Percentiles rank a stretch among this genome's conserved stretches.
Conservation (phyloP, 2,797 vertebrate genomes). For the Cottoperca gobio region DNA sequence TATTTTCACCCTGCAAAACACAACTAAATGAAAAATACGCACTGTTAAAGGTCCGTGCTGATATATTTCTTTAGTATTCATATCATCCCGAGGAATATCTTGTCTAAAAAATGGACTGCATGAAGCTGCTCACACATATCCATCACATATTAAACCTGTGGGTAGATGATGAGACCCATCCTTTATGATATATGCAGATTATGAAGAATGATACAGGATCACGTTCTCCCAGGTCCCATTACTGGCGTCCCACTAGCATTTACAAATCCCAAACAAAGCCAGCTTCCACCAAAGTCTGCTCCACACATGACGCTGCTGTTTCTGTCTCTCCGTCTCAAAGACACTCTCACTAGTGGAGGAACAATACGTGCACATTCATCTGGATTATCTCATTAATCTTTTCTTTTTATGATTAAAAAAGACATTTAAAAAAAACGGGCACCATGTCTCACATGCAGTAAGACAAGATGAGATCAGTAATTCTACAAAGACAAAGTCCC, state of each 20-base stretch:
- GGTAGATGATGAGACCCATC: constrained; percentile 55
- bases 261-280: constrained; percentile 75
- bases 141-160: constrained; percentile 60
- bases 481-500: constrained; percentile 68
- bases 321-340: constrained; percentile 52
- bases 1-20: constrained; percentile 36
- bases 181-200: constrained; percentile 69
- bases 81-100: constrained; percentile 15
- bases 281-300: constrained; percentile 40
- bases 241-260: constrained; percentile 70
- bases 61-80: constrained; percentile 12
- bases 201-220: constrained; percentile 64
- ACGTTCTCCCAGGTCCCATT: constrained; percentile 55
- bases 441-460: constrained; percentile 26
- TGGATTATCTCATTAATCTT: constrained; percentile 59
- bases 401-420: constrained; percentile 48
- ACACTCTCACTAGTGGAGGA: constrained; percentile 8
- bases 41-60: neutral
- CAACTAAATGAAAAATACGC: constrained; percentile 30
- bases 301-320: constrained; percentile 49
- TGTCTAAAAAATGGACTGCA: constrained; percentile 18
- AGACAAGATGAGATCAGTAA: constrained; percentile 61
- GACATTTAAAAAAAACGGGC: neutral
- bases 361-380: constrained; percentile 39
- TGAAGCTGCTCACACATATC: constrained; percentile 49